Conservation (phyloP, 2,797 vertebrate species). For the Poecile montanus region DNA sequence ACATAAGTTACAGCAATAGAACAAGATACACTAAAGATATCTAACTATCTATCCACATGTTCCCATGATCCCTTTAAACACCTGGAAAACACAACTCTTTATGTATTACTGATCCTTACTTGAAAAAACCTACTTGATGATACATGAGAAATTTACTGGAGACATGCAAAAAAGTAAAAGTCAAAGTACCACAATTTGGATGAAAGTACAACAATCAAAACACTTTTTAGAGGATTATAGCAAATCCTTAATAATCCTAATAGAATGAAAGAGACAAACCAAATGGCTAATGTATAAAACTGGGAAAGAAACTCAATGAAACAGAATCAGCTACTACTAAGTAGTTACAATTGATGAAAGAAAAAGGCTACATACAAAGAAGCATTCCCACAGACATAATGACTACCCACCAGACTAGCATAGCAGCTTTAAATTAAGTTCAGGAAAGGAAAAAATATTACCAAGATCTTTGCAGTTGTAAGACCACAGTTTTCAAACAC, state of each 20-base stretch:
- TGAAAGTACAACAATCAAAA: not conserved
- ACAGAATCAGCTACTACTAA: not conserved
- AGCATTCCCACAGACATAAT: not conserved
- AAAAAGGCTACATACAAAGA: not conserved
- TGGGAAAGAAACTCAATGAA: not conserved
- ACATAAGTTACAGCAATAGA: not conserved
- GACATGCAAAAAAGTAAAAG: not conserved
- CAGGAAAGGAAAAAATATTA: slow-evolving; percentile 10
- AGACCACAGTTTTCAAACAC: not conserved
- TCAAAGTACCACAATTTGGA: not conserved
- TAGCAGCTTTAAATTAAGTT: not conserved
- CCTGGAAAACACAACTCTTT: not conserved
- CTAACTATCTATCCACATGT: not conserved
- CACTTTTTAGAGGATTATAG: not conserved
- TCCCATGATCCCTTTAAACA: not conserved
- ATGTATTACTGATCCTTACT: not conserved
- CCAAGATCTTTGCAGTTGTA: not conserved
- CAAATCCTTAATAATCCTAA: slow-evolving; percentile 11
- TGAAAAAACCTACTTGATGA: not conserved
- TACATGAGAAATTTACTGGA: not conserved
- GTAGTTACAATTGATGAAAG: not conserved
- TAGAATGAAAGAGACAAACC: not conserved
- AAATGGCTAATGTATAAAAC: not conserved
- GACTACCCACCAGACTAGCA: not conserved
- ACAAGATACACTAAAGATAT: not conserved